A percentile compares a stretch with the other conserved stretches of the same genome.
Conservation (phyloP, 2,113 vertebrate species). For the Ellobius talpinus region DNA sequence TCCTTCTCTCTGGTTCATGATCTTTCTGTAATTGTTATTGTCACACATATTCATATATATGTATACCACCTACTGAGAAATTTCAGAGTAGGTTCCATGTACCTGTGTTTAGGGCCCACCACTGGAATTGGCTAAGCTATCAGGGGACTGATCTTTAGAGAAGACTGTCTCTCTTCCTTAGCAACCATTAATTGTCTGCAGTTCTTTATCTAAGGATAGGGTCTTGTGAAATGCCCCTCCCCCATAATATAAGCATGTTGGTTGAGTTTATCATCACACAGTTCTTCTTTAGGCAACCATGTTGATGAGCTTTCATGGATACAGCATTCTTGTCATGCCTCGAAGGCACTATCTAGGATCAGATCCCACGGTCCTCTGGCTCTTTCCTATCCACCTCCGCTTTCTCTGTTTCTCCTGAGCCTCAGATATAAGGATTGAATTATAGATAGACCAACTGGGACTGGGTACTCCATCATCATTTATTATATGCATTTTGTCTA, state of each 20-base stretch:
- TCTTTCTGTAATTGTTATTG: not conserved
- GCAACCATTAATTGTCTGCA: not conserved
- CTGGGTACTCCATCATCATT: too few relatives aligned
- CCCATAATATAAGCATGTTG: not conserved
- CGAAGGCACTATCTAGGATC: not conserved
- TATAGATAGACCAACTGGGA: too few relatives aligned
- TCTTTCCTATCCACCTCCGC: not conserved
- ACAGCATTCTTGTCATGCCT: not conserved
- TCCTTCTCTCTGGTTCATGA: not conserved
- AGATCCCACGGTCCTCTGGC: not conserved
- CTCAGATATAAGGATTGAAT: not conserved
- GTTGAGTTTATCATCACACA: not conserved
- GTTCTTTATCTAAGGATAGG: not conserved
- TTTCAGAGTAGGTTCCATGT: not conserved
- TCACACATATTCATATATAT: not conserved
- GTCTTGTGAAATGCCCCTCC: not conserved
- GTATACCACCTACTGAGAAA: not conserved
- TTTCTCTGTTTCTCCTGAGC: not conserved
- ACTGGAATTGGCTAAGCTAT: not conserved
- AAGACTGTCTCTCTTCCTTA: not conserved
- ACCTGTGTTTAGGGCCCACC: not conserved
- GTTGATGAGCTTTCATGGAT: not conserved
- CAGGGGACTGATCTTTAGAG: not conserved
- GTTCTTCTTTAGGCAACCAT: not conserved
- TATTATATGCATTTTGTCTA: too few relatives aligned